A percentile compares a stretch with the other conserved stretches of the same genome.
Conservation (phyloP, 2,113 vertebrate genomes). For the Junco hyemalis region DNA sequence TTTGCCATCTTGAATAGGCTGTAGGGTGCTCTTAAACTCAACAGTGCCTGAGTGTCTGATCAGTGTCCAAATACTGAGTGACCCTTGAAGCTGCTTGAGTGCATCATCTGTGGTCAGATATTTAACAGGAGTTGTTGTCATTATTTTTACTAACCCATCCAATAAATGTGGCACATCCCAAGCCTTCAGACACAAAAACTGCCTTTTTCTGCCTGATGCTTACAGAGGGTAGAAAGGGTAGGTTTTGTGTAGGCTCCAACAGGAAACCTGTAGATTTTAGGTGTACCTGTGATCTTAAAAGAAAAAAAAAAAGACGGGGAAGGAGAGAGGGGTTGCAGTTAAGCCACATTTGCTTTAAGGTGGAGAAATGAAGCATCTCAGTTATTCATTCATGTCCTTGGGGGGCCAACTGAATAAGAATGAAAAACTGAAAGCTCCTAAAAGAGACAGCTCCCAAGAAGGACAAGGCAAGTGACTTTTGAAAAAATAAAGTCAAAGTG, state of each 20-base stretch:
- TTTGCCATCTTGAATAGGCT: background rate
- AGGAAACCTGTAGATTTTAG: background rate
- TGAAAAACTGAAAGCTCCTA: background rate
- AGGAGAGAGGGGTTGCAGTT: background rate
- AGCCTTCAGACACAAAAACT: background rate
- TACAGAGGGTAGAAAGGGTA: background rate
- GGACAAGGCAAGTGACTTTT: background rate
- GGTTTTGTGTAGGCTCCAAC: background rate
- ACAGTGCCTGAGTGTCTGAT: background rate
- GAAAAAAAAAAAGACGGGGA: background rate
- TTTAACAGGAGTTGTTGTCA: background rate
- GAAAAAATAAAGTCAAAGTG: background rate
- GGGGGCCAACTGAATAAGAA: background rate
- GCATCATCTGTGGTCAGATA: background rate
- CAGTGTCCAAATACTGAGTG: background rate
- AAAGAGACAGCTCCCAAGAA: background rate
- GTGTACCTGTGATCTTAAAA: background rate
- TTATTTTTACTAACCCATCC: background rate
- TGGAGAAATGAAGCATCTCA: background rate
- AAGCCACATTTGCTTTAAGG: background rate
- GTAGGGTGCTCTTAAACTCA: background rate
- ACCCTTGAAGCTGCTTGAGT: background rate
- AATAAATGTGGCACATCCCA: background rate
- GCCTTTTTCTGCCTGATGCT: background rate
- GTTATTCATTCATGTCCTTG: background rate